phyloP scores from a whole-genome alignment of 1,140 invertebrate genomes.

The Scaptomyza montana region DNA sequence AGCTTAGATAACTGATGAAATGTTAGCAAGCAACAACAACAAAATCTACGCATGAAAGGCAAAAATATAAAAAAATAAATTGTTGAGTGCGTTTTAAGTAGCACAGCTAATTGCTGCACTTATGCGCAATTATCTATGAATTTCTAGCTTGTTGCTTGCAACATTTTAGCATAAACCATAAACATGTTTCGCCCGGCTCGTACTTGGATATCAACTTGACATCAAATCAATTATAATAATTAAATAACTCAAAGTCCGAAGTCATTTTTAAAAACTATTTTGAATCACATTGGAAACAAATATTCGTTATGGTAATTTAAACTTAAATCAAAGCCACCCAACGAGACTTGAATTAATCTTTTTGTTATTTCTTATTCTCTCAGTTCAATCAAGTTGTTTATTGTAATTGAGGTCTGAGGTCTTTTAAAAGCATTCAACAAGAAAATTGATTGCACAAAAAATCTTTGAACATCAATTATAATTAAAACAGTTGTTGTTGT shows the following conservation, averaged over 20 bases:
- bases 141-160: neutral
- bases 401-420: neutral
- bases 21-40: too few relatives aligned
- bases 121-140: constrained; percentile 43
- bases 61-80: neutral
- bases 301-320: too few relatives aligned
- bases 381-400: neutral
- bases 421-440: neutral
- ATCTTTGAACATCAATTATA: constrained; percentile 4
- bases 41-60: neutral
- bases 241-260: too few relatives aligned
- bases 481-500: constrained; percentile 18
- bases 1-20: constrained; percentile 15
- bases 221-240: neutral
- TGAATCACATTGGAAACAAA: too few relatives aligned
- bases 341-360: neutral
- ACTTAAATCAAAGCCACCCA: too few relatives aligned
- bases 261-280: too few relatives aligned
- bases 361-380: neutral
- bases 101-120: constrained; percentile 51
- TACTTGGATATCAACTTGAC: too few relatives aligned
- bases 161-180: constrained; percentile 12
- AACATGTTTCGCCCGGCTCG: constrained; percentile 25
- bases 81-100: neutral
- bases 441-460: constrained; percentile 22